Evolutionary conservation across 2,113 vertebrate species (phyloP).

Genomic region (Pica pica): DNA sequence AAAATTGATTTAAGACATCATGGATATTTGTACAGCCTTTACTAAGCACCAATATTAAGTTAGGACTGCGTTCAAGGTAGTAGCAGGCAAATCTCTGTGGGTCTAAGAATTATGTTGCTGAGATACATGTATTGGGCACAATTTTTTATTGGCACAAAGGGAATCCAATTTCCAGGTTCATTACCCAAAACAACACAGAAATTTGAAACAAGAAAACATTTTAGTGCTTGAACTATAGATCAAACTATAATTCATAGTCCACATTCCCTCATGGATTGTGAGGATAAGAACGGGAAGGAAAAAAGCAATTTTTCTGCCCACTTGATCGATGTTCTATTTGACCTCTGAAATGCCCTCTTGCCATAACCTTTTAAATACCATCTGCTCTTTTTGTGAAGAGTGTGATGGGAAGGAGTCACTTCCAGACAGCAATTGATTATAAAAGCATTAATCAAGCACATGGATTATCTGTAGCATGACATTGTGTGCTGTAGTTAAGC

Average conservation of each 20-base stretch:
- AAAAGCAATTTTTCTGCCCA: conserved; percentile 80
- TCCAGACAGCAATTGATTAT: conserved; percentile 94
- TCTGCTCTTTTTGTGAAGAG: conserved; percentile 87
- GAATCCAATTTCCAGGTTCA: conserved; percentile 82
- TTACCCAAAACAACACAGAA: conserved; percentile 79
- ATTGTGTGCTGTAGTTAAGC: conserved; percentile 88
- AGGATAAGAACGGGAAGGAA: conserved; percentile 71
- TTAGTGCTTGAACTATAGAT: conserved; percentile 73
- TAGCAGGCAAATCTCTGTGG: background rate
- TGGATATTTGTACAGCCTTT: background rate
- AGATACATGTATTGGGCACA: conserved; percentile 29
- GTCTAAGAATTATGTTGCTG: conserved; percentile 57
- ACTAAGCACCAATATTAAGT: background rate
- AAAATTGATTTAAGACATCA: background rate
- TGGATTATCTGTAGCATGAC: conserved; percentile 87
- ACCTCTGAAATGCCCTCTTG: conserved; percentile 79
- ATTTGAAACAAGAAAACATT: conserved; percentile 79
- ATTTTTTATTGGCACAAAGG: conserved; percentile 71
- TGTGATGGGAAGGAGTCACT: conserved; percentile 87
- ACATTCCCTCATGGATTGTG: conserved; percentile 71
- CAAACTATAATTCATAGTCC: conserved; percentile 75
- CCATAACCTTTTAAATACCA: conserved; percentile 92
- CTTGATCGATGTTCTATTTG: conserved; percentile 87
- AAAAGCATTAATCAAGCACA: conserved; percentile 93
- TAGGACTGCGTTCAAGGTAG: background rate